Percentiles rank a stretch among this genome's conserved stretches.
Conservation (phyloP, 2,888 invertebrate species). For the Spodoptera picta region DNA sequence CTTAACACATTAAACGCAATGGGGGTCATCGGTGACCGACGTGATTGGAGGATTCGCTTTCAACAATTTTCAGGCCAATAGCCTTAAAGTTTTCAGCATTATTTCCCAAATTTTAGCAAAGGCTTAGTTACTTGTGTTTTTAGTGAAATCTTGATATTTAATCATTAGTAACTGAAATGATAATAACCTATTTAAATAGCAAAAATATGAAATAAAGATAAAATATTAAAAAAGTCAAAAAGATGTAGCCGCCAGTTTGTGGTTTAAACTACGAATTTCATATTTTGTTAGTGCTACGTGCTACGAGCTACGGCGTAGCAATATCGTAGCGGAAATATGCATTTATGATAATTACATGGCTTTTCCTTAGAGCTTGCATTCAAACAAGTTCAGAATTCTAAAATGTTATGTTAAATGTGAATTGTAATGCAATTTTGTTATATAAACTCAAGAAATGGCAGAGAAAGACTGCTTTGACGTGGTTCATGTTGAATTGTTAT, state of each 20-base stretch:
- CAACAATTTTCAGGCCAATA: too few relatives aligned
- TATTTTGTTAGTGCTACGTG: constrained; percentile 38
- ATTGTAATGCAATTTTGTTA: constrained; percentile 20
- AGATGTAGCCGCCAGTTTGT: constrained; percentile 4
- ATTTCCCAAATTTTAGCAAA: too few relatives aligned
- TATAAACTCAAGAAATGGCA: constrained; percentile 1
- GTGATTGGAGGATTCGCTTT: too few relatives aligned
- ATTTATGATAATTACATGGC: constrained; percentile 56
- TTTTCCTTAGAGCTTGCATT: constrained; percentile 30
- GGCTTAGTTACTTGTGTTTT: too few relatives aligned
- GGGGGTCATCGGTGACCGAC: too few relatives aligned
- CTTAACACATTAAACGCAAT: too few relatives aligned
- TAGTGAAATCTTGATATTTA: too few relatives aligned
- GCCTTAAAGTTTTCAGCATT: too few relatives aligned
- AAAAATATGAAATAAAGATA: constrained; percentile 6
- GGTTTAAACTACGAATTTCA: constrained; percentile 39
- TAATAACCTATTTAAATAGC: background rate
- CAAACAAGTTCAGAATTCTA: constrained; percentile 40
- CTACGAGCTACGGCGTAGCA: constrained; percentile 58
- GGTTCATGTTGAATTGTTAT: too few relatives aligned
- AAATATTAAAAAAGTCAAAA: constrained; percentile 6
- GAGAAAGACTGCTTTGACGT: too few relatives aligned
- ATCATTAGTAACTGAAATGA: too few relatives aligned
- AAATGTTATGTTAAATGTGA: constrained; percentile 36
- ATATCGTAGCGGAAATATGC: constrained; percentile 54